Evolutionary conservation across 2,888 invertebrate genomes (phyloP), one percentile per base, ranked within the genome.

Genomic region (Quadroppia sp.): DNA sequence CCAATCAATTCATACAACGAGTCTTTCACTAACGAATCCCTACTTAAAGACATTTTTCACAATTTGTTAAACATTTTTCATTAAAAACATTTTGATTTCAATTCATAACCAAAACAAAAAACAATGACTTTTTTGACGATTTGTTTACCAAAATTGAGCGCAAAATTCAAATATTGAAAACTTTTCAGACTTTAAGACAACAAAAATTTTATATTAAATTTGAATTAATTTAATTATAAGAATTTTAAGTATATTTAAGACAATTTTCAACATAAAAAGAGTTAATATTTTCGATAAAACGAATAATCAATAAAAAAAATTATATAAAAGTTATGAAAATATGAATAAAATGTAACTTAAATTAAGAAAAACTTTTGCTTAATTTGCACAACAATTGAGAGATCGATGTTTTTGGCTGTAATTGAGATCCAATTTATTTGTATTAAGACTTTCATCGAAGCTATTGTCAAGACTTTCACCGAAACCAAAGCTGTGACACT

Each of bases 1-100:
- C 56, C 56, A 25, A 56, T 56, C 23, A 56, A 56, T 20, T 56
- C 56, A 56, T 56, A 56, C n/a, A 56, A 56, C 56, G 56, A 56
- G 2, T 56, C 56, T 25, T 56, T 56, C 6, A 56, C 23, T 23
- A 56, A 6, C 13, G 56, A 56, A 2, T 56, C 56, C 11, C 23
- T 56, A n/a, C 23, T 56, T 7, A 20, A 2, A 20, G 56, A 56
- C 56, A 56, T 56, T 25, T 56, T n/a, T 20, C 2, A 56, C 23
- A 25, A 20, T 2, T 25, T 2, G n/a, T 25, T 2, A 20, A 2
- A 17, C n/a, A 4, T 45, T 7, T 45, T 45, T 7, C 13, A 45
- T 9, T 13, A 2, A 40, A 40, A 45, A 45, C n/a, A 45, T 17
- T 2, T 45, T 2, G 15, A 45, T 13, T n/a, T n/a, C n/a, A n/a